These are phyloP conservation scores for Scaptodrosophila latifasciaeformis DNA, from an alignment of 2,888 invertebrate species.

Conservation along the genomic window DNA sequence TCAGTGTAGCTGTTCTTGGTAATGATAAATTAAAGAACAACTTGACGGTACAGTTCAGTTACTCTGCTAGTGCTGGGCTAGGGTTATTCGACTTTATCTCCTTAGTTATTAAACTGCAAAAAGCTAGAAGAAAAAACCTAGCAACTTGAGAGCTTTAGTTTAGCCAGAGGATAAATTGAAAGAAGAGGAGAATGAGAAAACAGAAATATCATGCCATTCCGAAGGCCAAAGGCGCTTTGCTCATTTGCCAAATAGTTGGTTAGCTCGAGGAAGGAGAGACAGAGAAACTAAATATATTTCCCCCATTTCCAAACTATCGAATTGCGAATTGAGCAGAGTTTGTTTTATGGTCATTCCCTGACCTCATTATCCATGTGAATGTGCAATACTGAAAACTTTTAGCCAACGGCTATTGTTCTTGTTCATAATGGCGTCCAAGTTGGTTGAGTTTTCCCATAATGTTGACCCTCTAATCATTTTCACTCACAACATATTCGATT, in stretches of 20 bases:
- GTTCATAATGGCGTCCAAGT: too few relatives aligned
- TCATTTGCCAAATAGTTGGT: conserved; percentile 38
- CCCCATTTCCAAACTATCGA: conserved; percentile 27
- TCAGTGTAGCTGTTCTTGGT: conserved; percentile 5
- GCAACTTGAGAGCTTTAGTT: conserved; percentile 36
- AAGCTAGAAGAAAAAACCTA: conserved; percentile 24
- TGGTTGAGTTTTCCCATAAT: conserved; percentile 40
- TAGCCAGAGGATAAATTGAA: not conserved
- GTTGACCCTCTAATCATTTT: conserved; percentile 7
- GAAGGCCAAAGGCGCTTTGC: conserved; percentile 22
- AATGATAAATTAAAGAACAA: too few relatives aligned
- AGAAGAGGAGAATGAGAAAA: too few relatives aligned
- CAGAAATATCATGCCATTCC: conserved; percentile 28
- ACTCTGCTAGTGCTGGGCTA: too few relatives aligned
- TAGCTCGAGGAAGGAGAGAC: too few relatives aligned
- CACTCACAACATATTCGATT: too few relatives aligned
- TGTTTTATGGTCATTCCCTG: not conserved
- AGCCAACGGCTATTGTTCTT: too few relatives aligned
- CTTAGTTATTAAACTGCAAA: conserved; percentile 46
- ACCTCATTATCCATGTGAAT: not conserved
- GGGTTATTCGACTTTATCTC: too few relatives aligned
- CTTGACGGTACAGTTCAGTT: too few relatives aligned
- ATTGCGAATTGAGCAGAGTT: conserved; percentile 19
- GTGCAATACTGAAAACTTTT: not conserved
- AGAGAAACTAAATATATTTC: not conserved